Conservation (phyloP, 2,113 vertebrate genomes). For the Oryzias woworae region DNA sequence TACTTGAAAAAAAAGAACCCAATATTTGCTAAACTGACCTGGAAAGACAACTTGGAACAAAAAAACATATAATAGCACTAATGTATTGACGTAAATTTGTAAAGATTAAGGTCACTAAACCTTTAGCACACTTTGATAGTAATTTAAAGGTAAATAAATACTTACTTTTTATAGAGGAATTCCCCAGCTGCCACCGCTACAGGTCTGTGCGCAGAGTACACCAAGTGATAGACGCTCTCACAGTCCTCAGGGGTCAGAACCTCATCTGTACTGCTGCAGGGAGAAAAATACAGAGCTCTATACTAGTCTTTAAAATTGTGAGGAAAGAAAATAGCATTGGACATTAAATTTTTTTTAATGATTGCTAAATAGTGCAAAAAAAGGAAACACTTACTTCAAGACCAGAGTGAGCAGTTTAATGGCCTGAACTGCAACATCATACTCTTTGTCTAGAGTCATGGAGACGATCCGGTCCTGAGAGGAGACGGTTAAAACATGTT, state of each 20-base stretch:
- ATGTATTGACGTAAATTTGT: no score
- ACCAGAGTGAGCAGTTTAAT: conserved; percentile 98
- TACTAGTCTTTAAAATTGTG: no score
- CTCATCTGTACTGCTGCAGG: conserved; percentile 94
- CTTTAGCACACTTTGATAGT: no score
- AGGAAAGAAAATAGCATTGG: no score
- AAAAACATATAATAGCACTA: no score
- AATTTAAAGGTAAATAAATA: no score
- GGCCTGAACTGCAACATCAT: conserved; percentile 98
- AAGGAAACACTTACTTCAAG: conserved; percentile 90
- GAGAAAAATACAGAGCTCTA: conserved; percentile 26
- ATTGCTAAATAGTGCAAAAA: neutral
- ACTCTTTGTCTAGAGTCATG: conserved; percentile 99
- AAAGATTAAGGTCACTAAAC: no score
- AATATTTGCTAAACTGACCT: neutral
- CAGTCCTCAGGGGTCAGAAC: conserved; percentile 97
- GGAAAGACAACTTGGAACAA: no score
- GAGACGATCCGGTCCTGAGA: conserved; percentile 95
- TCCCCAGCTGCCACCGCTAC: conserved; percentile 97
- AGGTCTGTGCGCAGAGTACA: conserved; percentile 97
- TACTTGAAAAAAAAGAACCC: neutral
- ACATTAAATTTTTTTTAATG: neutral
- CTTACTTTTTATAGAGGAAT: conserved; percentile 98
- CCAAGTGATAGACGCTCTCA: conserved; percentile 98
- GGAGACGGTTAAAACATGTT: conserved; percentile 8